Conservation (phyloP, 2,113 vertebrate species). For the Hirundichthys speculiger region DNA sequence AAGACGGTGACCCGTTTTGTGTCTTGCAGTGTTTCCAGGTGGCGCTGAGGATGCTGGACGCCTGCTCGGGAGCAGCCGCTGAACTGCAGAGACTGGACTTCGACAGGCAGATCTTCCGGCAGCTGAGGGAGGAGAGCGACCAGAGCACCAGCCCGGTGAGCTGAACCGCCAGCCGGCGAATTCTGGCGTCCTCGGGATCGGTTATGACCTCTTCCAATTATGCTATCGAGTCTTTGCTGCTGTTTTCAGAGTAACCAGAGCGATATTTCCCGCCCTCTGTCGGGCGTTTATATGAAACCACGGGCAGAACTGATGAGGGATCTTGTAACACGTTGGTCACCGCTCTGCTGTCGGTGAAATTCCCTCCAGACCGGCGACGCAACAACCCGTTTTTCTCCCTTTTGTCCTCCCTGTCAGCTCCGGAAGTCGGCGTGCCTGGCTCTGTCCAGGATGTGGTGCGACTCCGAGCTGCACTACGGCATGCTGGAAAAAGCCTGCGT, state of each 20-base stretch:
- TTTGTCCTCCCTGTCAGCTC: conserved; percentile 79
- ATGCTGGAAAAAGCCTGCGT: conserved; percentile 91
- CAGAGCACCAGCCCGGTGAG: conserved; percentile 81
- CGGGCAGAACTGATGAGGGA: no score
- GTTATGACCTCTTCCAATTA: no score
- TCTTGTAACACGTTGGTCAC: no score
- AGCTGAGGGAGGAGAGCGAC: conserved; percentile 82
- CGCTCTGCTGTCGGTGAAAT: no score
- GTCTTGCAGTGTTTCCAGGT: conserved; percentile 85
- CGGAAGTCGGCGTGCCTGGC: conserved; percentile 87
- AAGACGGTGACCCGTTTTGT: neutral
- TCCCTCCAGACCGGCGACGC: no score
- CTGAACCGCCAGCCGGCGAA: no score
- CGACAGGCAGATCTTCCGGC: conserved; percentile 88
- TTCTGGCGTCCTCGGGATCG: no score
- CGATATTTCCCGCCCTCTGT: no score
- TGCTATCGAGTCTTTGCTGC: no score
- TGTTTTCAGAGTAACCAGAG: no score
- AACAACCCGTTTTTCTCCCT: no score
- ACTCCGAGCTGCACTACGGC: conserved; percentile 83
- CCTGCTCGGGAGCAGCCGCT: conserved; percentile 84
- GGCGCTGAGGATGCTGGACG: conserved; percentile 84
- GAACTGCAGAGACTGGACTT: conserved; percentile 87
- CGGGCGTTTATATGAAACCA: no score
- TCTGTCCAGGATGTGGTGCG: conserved; percentile 87